Conservation (phyloP, 2,113 vertebrate genomes). For the Syngnathus floridae region DNA sequence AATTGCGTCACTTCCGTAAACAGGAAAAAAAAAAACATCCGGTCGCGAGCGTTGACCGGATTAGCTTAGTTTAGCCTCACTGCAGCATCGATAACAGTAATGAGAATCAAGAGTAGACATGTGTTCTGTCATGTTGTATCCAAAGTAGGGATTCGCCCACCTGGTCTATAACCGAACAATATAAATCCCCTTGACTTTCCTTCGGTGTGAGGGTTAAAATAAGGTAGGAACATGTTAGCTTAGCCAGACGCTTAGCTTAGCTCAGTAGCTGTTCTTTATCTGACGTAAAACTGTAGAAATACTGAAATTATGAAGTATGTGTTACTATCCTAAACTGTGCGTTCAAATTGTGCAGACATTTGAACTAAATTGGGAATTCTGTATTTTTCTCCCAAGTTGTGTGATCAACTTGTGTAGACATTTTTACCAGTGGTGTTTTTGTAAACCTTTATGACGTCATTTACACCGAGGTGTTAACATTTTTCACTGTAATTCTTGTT, state of each 20-base stretch:
- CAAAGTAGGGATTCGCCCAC: slow-evolving; percentile 37
- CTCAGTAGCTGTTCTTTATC: slow-evolving; percentile 7
- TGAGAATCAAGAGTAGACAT: slow-evolving; percentile 20
- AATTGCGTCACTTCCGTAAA: slow-evolving; percentile 17
- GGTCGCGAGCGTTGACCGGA: slow-evolving; percentile 8
- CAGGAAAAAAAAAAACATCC: slow-evolving; percentile 64
- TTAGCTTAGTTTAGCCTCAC: slow-evolving; percentile 11
- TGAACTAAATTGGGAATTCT: not conserved
- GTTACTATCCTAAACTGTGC: too few relatives aligned
- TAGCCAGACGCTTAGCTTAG: slow-evolving; percentile 22
- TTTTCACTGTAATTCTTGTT: not conserved
- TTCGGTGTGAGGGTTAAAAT: slow-evolving; percentile 53
- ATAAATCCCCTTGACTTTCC: slow-evolving; percentile 46
- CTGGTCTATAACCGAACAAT: slow-evolving; percentile 19
- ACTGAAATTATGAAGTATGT: not conserved
- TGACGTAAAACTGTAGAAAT: not conserved
- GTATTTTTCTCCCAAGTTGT: not conserved
- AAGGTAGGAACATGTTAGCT: slow-evolving; percentile 58
- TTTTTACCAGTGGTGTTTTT: not conserved
- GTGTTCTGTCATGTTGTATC: slow-evolving; percentile 44
- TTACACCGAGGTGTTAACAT: not conserved
- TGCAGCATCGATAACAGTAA: slow-evolving; percentile 11
- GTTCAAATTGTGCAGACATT: too few relatives aligned
- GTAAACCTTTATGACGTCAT: not conserved
- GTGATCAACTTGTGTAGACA: not conserved